Evolutionary conservation across 2,888 invertebrate genomes (phyloP).

Genomic region (Pemphredon lugubris): DNA sequence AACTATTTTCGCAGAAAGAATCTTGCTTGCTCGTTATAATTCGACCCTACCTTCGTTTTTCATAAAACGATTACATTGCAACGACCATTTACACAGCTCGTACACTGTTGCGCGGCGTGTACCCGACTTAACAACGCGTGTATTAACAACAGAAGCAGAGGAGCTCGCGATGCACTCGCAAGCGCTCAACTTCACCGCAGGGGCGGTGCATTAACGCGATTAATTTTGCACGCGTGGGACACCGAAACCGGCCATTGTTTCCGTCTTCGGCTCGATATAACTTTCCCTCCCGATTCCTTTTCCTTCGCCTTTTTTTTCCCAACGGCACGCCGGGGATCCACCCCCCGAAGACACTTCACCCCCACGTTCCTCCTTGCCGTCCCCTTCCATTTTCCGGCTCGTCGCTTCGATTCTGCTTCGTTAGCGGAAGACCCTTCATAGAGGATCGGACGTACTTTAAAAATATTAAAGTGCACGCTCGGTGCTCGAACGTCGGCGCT

Average conservation of each 20-base stretch:
- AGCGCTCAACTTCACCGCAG: slow-evolving; percentile 29
- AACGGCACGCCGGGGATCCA: slow-evolving; percentile 21
- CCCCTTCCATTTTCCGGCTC: slow-evolving; percentile 56
- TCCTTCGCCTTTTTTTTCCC: slow-evolving; percentile 22
- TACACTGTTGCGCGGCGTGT: no score
- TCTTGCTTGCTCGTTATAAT: no score
- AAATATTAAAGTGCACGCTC: slow-evolving; percentile 60
- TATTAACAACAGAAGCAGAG: no score
- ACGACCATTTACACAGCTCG: no score
- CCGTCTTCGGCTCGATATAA: slow-evolving; percentile 48
- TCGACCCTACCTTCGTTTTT: no score
- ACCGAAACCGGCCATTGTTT: slow-evolving; percentile 50
- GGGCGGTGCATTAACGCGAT: slow-evolving; percentile 63
- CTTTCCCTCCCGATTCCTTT: slow-evolving; percentile 33
- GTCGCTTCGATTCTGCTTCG: slow-evolving; percentile 61
- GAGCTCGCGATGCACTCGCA: slow-evolving; percentile 20
- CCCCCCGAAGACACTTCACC: slow-evolving; percentile 13
- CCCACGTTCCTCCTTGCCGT: slow-evolving; percentile 1
- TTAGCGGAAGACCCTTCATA: slow-evolving; percentile 59
- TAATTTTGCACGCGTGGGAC: slow-evolving; percentile 62
- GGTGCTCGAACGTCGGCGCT: slow-evolving; percentile 41
- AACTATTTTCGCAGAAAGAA: no score
- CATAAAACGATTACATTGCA: no score
- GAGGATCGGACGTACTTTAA: slow-evolving; percentile 62
- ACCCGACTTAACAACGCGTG: no score